Percentiles rank a stretch among this genome's conserved stretches.
These are phyloP conservation scores for Tapera naevia DNA, from an alignment of 2,797 vertebrate species.

Conservation along the genomic window DNA sequence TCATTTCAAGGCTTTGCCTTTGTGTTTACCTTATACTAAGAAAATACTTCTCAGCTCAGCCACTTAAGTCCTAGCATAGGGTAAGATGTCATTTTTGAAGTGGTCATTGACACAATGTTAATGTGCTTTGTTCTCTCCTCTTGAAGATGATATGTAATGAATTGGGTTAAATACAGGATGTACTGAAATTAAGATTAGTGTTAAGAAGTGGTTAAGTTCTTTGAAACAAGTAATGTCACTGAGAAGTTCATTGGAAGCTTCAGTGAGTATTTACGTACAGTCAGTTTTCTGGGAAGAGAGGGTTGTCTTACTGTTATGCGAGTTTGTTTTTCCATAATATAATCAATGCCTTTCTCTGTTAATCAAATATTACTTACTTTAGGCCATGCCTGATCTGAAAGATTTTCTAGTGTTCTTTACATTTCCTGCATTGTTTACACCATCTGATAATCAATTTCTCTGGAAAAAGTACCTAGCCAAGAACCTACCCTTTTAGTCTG, in stretches of 20 bases:
- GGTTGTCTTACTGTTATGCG: fast-evolving
- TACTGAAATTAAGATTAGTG: neutral
- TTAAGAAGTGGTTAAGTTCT: neutral
- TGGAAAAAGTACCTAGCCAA: neutral
- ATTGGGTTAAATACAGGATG: neutral
- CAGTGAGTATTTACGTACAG: neutral
- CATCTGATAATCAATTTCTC: neutral
- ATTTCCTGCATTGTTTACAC: neutral
- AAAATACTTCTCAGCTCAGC: neutral
- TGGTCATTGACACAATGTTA: neutral
- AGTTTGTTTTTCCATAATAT: neutral
- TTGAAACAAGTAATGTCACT: neutral
- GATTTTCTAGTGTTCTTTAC: neutral
- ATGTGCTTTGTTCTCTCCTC: neutral
- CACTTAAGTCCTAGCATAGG: neutral
- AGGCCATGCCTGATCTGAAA: neutral
- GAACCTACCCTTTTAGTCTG: neutral
- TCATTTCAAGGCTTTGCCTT: neutral
- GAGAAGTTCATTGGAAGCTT: neutral
- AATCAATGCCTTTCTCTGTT: neutral
- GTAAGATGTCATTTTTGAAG: neutral
- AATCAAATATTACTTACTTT: neutral
- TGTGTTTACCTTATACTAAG: neutral
- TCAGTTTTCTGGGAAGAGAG: neutral
- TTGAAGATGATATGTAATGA: neutral